phyloP scores from a whole-genome alignment of 2,888 invertebrate species.

The Pelosia muscerda region DNA sequence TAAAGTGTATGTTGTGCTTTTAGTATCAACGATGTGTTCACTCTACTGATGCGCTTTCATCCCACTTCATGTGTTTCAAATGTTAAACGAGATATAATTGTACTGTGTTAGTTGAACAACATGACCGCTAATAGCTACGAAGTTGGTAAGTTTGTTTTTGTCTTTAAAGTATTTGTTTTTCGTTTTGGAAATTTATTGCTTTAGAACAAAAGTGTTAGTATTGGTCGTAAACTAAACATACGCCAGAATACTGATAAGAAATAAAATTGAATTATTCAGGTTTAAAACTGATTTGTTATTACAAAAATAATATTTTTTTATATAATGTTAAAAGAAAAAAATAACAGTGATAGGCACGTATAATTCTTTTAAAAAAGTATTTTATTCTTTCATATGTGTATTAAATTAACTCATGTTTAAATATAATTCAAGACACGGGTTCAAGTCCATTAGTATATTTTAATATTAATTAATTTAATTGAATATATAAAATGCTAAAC shows the following conservation, averaged over 20 bases:
- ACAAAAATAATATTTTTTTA: no score
- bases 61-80: conserved; percentile 33
- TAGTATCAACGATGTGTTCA: conserved; percentile 52
- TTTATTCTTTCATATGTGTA: no score
- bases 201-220: not conserved
- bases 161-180: not conserved
- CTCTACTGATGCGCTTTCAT: conserved; percentile 41
- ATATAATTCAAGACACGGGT: no score
- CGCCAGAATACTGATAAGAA: not conserved
- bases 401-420: no score
- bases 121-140: conserved; percentile 60
- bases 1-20: conserved; percentile 59
- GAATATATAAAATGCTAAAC: not conserved
- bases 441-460: no score
- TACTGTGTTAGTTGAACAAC: conserved; percentile 40
- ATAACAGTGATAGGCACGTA: no score
- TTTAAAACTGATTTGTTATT: not conserved
- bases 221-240: not conserved
- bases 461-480: no score
- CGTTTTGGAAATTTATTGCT: not conserved
- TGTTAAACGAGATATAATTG: conserved; percentile 43
- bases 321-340: no score
- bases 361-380: no score
- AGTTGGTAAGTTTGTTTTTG: conserved; percentile 54
- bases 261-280: conserved; percentile 2